Evolutionary conservation across 2,888 invertebrate species (phyloP).

Genomic region (Caenorhabditis macrosperma): DNA sequence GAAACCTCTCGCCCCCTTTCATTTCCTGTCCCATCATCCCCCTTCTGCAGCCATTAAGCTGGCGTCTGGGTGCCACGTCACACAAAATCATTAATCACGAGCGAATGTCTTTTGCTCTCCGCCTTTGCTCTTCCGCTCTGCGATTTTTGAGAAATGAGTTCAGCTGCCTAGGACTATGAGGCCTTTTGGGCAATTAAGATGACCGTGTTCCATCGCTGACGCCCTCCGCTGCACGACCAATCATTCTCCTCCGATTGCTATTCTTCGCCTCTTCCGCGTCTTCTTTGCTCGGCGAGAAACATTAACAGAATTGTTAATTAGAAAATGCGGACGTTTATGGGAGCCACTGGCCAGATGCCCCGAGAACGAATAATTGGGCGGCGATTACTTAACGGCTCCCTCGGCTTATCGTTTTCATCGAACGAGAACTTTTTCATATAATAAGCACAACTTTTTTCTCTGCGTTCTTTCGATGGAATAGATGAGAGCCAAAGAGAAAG

Average conservation of each 20-base stretch:
- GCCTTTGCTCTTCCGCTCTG: background rate
- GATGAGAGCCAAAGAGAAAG: background rate
- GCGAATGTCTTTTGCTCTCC: background rate
- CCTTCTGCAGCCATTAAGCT: constrained; percentile 26
- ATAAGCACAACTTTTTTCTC: background rate
- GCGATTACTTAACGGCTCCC: constrained; percentile 19
- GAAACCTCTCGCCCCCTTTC: constrained; percentile 43
- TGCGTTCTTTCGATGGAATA: background rate
- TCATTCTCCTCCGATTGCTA: background rate
- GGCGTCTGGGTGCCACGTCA: constrained; percentile 28
- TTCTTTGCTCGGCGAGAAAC: constrained; percentile 10
- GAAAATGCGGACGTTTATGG: constrained; percentile 19
- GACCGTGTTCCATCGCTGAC: background rate
- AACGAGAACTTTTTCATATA: background rate
- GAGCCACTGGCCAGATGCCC: constrained; percentile 13
- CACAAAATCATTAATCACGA: constrained; percentile 33
- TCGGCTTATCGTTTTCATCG: background rate
- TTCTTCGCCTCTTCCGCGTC: background rate
- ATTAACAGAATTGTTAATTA: constrained; percentile 23
- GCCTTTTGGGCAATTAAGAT: no score
- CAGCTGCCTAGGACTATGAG: no score
- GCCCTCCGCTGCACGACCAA: background rate
- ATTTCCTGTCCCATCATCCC: constrained; percentile 40
- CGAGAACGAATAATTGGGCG: constrained; percentile 21
- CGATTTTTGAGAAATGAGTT: background rate